Percentiles rank a stretch among this genome's conserved stretches.
Conservation (phyloP, 2,888 invertebrate species). For the Leucophenga montana region DNA sequence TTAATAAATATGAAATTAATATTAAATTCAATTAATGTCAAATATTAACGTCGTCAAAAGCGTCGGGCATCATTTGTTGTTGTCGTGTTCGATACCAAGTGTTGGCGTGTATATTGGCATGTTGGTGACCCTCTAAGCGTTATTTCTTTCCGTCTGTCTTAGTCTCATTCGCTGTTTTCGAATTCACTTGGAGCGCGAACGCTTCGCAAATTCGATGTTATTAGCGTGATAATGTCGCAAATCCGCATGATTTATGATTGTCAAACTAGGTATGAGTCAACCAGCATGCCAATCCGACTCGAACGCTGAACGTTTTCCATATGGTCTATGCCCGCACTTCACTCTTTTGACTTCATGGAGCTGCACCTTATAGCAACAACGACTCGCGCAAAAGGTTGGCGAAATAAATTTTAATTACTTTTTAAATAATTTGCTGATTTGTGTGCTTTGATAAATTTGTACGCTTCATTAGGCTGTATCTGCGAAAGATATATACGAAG, state of each 20-base stretch:
- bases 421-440: constrained; percentile 47
- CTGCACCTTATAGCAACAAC: not conserved
- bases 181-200: constrained; percentile 42
- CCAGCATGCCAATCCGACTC: constrained; percentile 12
- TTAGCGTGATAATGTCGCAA: constrained; percentile 71
- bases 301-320: too few species aligned
- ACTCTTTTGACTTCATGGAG: too few species aligned
- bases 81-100: constrained; percentile 44
- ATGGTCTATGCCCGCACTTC: too few species aligned
- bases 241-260: constrained; percentile 68
- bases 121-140: constrained; percentile 25
- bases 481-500: not conserved
- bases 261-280: constrained; percentile 40
- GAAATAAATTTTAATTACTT: constrained; percentile 55
- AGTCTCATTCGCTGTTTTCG: constrained; percentile 40
- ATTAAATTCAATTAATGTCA: constrained; percentile 72
- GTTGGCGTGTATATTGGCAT: constrained; percentile 27
- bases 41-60: constrained; percentile 69
- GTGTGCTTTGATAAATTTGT: constrained; percentile 48
- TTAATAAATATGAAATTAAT: constrained; percentile 69
- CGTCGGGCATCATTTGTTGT: constrained; percentile 69
- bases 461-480: constrained; percentile 7
- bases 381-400: constrained; percentile 36
- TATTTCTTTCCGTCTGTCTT: constrained; percentile 23
- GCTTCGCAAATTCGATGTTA: constrained; percentile 63